Evolutionary conservation across 2,888 invertebrate species (phyloP), one percentile per base, ranked within the genome.

Genomic region (Tenthredo mesomela): DNA sequence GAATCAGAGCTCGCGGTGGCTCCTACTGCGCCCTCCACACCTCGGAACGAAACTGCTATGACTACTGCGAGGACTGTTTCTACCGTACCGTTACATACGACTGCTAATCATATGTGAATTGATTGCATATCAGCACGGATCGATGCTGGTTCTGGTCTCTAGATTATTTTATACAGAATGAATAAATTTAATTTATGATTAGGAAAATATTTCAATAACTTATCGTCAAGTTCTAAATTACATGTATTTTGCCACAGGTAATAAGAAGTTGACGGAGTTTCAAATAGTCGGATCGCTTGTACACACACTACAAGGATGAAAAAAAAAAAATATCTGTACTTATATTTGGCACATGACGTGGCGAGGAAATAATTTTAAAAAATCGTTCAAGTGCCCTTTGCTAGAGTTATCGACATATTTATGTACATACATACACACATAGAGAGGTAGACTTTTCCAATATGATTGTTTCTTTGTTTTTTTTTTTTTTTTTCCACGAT

Each of bases 101-200:
- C 21, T 21, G 43, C 25, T 40, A 73, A 73, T 37, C 43, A 73
- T 73, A 73, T 73, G 70, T 70, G 70, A 70, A 70, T 70, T 37
- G 70, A 33, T 61, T 25, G 25, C 0, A 12, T 61, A 61, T 25
- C 10, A 37, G 33, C 12, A 70, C 25, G 12, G 18, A 37, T 70
- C 15, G 37, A 9, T 37, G 37, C 29, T 37, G 15, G 18, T 37
- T 70, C 29, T 37, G 15, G 33, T 70, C 12, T 5, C 37, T 37
- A 37, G 10, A 70, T 70, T 37, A 33, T 37, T 37, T 70, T 37
- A 33, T 70, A 70, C 37, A 37, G 9, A 18, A 37, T 37, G 2
- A 70, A 33, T 37, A 70, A 37, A 9, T 37, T n/a, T 33, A 37
- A 33, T 70, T 37, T 70, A 25, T 33, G 2, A 67, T 67, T 67